Evolutionary conservation across 92 coral and sea anemone genomes (phyloP).

Genomic region (Montipora capitata): DNA sequence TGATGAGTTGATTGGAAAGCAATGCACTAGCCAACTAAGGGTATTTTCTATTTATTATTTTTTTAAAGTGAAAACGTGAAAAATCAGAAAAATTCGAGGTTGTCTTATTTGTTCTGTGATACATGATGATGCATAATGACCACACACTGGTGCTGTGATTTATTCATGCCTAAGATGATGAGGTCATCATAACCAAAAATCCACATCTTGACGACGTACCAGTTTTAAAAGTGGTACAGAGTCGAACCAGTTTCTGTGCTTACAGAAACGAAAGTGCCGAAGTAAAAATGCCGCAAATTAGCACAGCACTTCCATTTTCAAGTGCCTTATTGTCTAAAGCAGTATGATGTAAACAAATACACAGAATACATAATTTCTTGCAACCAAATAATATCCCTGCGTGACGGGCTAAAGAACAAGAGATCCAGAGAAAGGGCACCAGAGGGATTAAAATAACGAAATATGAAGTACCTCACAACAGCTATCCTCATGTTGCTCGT

Average conservation of each 20-base stretch:
- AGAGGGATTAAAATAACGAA: neutral
- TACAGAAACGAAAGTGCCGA: neutral
- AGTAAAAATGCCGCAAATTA: neutral
- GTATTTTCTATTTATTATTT: too few relatives aligned
- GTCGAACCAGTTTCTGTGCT: neutral
- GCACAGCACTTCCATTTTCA: neutral
- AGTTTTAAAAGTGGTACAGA: too few relatives aligned
- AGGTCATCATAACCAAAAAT: too few relatives aligned
- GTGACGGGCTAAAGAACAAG: neutral
- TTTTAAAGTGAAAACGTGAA: too few relatives aligned
- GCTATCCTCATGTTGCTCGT: slow-evolving; percentile 85
- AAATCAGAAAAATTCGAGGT: too few relatives aligned
- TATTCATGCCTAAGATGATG: too few relatives aligned
- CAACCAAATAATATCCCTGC: neutral
- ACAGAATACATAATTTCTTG: neutral
- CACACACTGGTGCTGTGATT: too few relatives aligned
- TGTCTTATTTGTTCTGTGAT: too few relatives aligned
- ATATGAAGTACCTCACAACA: slow-evolving; percentile 82
- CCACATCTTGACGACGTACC: too few relatives aligned
- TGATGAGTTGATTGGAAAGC: too few relatives aligned
- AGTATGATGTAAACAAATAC: neutral
- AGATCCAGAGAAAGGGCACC: neutral
- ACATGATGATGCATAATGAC: too few relatives aligned
- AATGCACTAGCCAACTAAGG: too few relatives aligned
- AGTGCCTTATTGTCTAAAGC: neutral